Conservation (phyloP, 2,797 vertebrate genomes). For the Helarctos malayanus region DNA sequence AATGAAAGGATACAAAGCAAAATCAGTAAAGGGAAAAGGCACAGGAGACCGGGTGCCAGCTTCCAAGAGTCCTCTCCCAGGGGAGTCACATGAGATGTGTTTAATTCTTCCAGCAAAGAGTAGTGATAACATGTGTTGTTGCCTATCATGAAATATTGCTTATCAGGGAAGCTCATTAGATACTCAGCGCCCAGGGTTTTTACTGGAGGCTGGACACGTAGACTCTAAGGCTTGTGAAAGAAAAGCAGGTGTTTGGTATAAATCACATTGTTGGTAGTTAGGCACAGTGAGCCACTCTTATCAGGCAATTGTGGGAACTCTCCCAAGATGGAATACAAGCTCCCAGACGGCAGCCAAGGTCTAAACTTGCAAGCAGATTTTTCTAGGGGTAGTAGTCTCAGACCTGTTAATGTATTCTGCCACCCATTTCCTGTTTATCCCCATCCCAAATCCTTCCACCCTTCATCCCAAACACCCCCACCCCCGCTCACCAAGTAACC, state of each 20-base stretch:
- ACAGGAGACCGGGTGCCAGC: background rate
- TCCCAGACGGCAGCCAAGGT: background rate
- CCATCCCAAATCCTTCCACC: background rate
- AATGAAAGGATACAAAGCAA: background rate
- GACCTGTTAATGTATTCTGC: background rate
- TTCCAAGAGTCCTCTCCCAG: background rate
- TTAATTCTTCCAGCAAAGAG: background rate
- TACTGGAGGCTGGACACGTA: background rate
- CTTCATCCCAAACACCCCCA: background rate
- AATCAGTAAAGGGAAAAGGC: background rate
- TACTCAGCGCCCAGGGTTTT: background rate
- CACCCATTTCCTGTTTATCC: background rate
- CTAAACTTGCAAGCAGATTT: background rate
- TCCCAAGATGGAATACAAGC: background rate
- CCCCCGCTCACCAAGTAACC: background rate
- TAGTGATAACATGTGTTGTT: background rate
- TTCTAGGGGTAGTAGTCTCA: background rate
- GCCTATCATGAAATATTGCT: background rate
- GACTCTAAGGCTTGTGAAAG: background rate
- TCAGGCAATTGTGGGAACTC: background rate
- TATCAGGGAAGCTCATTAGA: background rate
- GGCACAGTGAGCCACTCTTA: background rate
- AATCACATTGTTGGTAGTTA: background rate
- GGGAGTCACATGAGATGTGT: background rate
- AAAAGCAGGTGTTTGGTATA: background rate